These are phyloP conservation scores for Enteromius paludinosus DNA, from an alignment of 2,797 vertebrate genomes.

Conservation along the genomic window DNA sequence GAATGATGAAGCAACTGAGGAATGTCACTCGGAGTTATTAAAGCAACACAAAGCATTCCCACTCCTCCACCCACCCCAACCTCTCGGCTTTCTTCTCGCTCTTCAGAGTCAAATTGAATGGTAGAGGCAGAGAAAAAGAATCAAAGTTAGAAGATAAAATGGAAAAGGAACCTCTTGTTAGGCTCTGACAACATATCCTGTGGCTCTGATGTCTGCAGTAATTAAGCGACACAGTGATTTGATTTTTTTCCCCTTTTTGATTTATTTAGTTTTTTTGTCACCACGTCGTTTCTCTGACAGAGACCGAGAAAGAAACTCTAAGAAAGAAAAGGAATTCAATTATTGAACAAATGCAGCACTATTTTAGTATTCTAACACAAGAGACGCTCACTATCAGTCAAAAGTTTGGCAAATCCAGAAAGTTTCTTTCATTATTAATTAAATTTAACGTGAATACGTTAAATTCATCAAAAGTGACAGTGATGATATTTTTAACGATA, in stretches of 20 bases:
- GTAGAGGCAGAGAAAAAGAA: slow-evolving; percentile 70
- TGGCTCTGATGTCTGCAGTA: slow-evolving; percentile 49
- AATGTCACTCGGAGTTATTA: slow-evolving; percentile 38
- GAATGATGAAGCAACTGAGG: slow-evolving; percentile 24
- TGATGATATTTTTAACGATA: not conserved
- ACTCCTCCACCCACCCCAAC: not conserved
- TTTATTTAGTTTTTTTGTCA: slow-evolving; percentile 41
- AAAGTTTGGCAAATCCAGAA: not conserved
- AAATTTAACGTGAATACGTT: not conserved
- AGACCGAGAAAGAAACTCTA: slow-evolving; percentile 27
- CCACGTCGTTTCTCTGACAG: slow-evolving; percentile 48
- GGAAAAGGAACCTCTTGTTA: slow-evolving; percentile 53
- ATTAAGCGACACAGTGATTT: slow-evolving; percentile 61
- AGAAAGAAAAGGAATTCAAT: slow-evolving; percentile 2
- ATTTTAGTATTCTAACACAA: not conserved
- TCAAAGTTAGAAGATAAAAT: slow-evolving; percentile 75
- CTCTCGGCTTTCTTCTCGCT: slow-evolving; percentile 38
- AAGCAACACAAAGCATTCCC: slow-evolving; percentile 26
- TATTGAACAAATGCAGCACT: not conserved
- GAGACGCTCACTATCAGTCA: not conserved
- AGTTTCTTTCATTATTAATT: not conserved
- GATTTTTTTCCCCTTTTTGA: slow-evolving; percentile 64
- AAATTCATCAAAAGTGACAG: not conserved
- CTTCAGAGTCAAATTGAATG: slow-evolving; percentile 59
- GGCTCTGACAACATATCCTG: slow-evolving; percentile 69